Evolutionary conservation across 2,113 vertebrate species (phyloP), one percentile per base, ranked within the genome.

Genomic region (Penelope pileata): DNA sequence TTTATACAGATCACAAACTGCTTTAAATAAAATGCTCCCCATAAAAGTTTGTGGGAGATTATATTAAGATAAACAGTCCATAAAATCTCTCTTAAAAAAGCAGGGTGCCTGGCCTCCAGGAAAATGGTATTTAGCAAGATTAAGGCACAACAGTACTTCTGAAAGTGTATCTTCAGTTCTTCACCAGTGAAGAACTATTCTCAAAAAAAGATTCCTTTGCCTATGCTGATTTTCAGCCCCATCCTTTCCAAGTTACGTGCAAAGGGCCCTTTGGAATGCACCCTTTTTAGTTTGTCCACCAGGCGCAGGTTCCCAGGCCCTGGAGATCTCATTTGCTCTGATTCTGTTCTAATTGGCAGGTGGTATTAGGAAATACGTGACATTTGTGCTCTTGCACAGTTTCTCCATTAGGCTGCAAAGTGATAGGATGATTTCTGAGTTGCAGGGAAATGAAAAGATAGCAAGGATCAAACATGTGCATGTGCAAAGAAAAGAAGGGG

Each of bases 21-120:
- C 23, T 16, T 88, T 90, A 84, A 94, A 86, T 60, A 90, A 89
- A 90, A 53, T 32, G 94, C 30, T 87, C 22, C 22, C 70, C 15
- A 26, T 88, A 95, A 95, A 79, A 0, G 1, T 88, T 91, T 77
- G 76, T 94, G 58, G 40, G 76, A 87, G 62, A 92, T 90, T 62
- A 88, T 79, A 83, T 68, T 63, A 78, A 95, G 59, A 86, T 22
- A 58, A 79, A 51, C 12, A 68, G 79, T 70, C 68, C 79, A 38
- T 63, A 72, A 83, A 83, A 74, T 70, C 42, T 73, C 26, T 67
- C n/a, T 77, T 77, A 42, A 90, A 96, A 91, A 86, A 43, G 11
- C 51, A 83, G 56, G 32, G 56, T 78, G 9, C 72, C 74, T 90
- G 75, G 47, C 26, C 72, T 90, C 43, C 60, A 80, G 56, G 43